Base-by-base conservation (phyloP, 2,113 vertebrate species). In the Caranx ignobilis region DNA sequence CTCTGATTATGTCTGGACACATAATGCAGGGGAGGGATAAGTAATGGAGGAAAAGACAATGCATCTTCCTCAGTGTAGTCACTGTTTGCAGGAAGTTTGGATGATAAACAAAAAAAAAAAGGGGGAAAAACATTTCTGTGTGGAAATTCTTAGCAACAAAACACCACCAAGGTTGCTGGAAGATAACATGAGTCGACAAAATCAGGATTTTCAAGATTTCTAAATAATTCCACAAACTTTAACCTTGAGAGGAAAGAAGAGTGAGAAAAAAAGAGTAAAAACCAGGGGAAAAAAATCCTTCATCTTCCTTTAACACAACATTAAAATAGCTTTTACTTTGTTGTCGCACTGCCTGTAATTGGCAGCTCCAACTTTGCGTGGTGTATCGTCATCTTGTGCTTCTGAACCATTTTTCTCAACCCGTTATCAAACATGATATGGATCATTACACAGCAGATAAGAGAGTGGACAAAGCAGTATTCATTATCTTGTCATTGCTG, bases 401-500 rank as follows among this genome's bases (percentile, higher is more conserved):
- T 79, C 31, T 52, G 31, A 68, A 57, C 19, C 65, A 16, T 64
- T 87, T 86, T 34, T 72, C 65, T 86, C 66, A 81, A 76, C 71
- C 52, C 13, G 48, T 88, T 80, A 91, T 91, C 87, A 88, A 90
- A 90, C 83, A 92, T 77, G 85, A 93, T 86, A 90, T 26, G 62
- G 84, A 87, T 88, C 89, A 91, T 92, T 91, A 83, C 84, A 75
- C 71, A 31, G 79, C 73, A 86, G 86, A 93, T 86, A 91, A 89
- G 78, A 75, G 71, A 87, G 83, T 78, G 87, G 87, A 92, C 86
- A 86, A 88, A 79, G 77, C 81, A 86, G 82, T 62, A 82, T 88
- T 87, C 84, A 92, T 95, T 93, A 93, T 91, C 88, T 88, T 88
- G 91, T 93, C 92, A 91, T 61, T 79, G 68, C 88, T 91, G 91